A percentile compares a stretch with the other conserved stretches of the same genome.
Conservation (phyloP, 92 coral and sea anemone species). For the Meandrina meandrites region DNA sequence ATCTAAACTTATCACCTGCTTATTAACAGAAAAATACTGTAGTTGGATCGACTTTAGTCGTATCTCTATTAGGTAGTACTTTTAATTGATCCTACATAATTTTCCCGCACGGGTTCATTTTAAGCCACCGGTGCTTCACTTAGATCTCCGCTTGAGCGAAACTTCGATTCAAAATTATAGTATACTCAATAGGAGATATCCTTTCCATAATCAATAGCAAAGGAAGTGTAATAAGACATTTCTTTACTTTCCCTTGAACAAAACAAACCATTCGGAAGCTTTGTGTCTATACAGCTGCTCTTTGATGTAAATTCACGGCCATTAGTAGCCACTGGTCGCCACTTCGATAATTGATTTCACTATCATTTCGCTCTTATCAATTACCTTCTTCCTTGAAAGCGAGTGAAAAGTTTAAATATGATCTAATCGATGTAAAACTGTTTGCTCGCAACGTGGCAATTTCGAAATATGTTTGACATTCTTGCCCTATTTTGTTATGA, state of each 20-base stretch:
- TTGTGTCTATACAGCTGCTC: conserved; percentile 35
- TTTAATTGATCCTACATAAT: neutral
- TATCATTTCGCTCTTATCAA: neutral
- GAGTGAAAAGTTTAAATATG: neutral
- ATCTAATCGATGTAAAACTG: neutral
- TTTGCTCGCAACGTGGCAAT: neutral
- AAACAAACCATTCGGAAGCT: conserved; percentile 18
- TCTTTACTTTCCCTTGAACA: conserved; percentile 24
- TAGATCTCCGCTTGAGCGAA: neutral
- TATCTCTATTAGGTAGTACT: neutral
- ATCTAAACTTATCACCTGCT: neutral
- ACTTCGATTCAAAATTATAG: neutral
- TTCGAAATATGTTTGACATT: neutral
- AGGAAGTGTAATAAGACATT: conserved; percentile 14
- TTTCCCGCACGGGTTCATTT: neutral
- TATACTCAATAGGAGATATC: conserved; percentile 9
- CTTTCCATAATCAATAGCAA: neutral
- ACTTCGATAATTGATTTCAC: conserved; percentile 25
- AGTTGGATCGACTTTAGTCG: neutral
- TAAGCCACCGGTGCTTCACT: neutral
- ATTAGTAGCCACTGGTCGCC: neutral
- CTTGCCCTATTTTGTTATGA: no score
- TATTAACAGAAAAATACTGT: neutral
- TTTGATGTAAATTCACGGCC: neutral
- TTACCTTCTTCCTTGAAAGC: neutral